phyloP scores from a whole-genome alignment of 2,113 vertebrate species.

The Lepus americanus region DNA sequence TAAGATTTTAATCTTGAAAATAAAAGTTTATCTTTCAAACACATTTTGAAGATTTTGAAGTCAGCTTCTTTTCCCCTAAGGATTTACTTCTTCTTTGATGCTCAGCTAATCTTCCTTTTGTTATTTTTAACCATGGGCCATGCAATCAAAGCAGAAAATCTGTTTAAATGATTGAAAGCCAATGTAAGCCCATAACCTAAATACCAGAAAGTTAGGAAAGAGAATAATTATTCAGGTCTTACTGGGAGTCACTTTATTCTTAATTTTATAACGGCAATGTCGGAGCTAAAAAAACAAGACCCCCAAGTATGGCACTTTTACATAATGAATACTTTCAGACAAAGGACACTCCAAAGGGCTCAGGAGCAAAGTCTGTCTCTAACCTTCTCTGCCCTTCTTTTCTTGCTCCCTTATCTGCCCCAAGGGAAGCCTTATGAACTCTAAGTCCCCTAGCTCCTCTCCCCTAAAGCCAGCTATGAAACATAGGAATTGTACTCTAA shows the following conservation, averaged over 20 bases:
- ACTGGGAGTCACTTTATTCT: background rate
- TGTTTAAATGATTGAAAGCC: constrained; percentile 20
- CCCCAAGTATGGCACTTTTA: background rate
- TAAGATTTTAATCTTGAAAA: constrained; percentile 26
- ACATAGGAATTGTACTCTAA: background rate
- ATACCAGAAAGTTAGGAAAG: background rate
- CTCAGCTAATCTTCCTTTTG: background rate
- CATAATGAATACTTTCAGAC: background rate
- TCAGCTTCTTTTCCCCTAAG: background rate
- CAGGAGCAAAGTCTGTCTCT: background rate
- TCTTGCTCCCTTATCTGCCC: background rate
- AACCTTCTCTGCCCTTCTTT: background rate
- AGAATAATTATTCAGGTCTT: background rate
- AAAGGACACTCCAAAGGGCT: background rate
- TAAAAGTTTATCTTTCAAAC: background rate
- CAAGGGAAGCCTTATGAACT: background rate
- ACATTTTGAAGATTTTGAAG: background rate
- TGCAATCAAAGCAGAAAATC: constrained; percentile 24
- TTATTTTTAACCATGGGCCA: constrained; percentile 36
- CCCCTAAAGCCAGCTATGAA: background rate
- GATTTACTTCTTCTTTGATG: constrained; percentile 1
- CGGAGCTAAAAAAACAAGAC: background rate
- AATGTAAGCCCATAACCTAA: background rate
- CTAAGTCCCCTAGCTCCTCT: background rate
- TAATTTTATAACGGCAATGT: background rate